Conservation (phyloP, 2,888 invertebrate genomes). For the Machimus atricapillus region DNA sequence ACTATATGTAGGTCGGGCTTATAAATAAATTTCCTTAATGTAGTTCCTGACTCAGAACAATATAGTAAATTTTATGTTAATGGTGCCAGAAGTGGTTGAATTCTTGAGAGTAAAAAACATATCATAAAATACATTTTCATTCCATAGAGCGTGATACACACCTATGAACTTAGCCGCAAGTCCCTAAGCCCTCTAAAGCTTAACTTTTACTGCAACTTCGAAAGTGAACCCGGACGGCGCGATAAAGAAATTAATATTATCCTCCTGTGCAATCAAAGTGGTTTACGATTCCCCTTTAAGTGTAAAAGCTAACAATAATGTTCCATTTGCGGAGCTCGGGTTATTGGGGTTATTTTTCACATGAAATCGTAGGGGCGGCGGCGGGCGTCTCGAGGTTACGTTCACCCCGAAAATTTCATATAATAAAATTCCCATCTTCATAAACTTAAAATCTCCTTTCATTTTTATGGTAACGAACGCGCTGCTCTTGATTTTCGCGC, state of each 20-base stretch:
- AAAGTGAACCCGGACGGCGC: neutral
- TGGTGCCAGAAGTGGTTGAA: neutral
- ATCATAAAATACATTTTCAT: neutral
- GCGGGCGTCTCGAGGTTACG: neutral
- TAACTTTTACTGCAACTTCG: neutral
- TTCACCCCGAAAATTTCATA: neutral
- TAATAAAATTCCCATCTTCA: constrained; percentile 24
- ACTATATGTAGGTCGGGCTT: too few relatives aligned
- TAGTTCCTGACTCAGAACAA: neutral
- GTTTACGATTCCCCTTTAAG: constrained; percentile 1
- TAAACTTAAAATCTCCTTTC: constrained; percentile 16
- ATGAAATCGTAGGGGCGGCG: neutral
- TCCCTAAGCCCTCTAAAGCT: neutral
- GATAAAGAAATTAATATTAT: constrained; percentile 4
- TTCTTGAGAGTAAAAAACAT: neutral
- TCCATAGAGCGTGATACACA: neutral
- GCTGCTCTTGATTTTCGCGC: neutral
- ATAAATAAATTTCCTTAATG: neutral
- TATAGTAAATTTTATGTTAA: neutral
- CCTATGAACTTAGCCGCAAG: neutral
- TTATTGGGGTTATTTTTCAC: neutral
- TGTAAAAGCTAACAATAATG: constrained; percentile 9
- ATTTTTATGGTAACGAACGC: constrained; percentile 11
- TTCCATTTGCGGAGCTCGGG: neutral
- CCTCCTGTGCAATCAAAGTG: neutral